phyloP scores from a whole-genome alignment of 2,113 vertebrate species.

The Grammomys dolichurus region DNA sequence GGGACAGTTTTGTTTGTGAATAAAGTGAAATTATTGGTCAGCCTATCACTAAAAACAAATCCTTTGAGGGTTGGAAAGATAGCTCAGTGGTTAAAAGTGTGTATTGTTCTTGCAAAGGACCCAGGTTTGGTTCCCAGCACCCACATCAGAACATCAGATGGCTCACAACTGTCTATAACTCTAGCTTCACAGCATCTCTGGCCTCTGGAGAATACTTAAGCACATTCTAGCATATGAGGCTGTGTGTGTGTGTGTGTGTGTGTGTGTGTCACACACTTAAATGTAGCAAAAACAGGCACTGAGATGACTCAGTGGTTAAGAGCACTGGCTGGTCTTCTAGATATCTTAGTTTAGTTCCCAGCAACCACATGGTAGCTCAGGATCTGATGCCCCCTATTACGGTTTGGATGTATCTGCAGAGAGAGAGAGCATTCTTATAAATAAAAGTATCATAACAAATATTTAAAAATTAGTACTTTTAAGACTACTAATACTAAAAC shows the following conservation, averaged over 20 bases:
- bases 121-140: not conserved
- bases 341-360: too few relatives aligned
- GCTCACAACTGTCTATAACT: not conserved
- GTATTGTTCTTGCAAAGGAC: not conserved
- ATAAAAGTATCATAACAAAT: not conserved
- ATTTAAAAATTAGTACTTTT: not conserved
- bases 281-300: too few relatives aligned
- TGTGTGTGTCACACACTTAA: too few relatives aligned
- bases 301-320: too few relatives aligned
- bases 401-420: too few relatives aligned
- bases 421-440: too few relatives aligned
- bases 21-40: slow-evolving; percentile 11
- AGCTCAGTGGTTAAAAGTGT: not conserved
- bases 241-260: too few relatives aligned
- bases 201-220: not conserved
- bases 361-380: too few relatives aligned
- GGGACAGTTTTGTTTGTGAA: slow-evolving; percentile 39
- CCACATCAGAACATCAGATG: not conserved
- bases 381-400: too few relatives aligned
- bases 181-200: not conserved
- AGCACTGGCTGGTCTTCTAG: too few relatives aligned
- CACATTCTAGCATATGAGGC: not conserved
- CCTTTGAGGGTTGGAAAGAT: not conserved
- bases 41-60: slow-evolving; percentile 53
- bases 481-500: not conserved